Evolutionary conservation across 2,113 vertebrate genomes (phyloP).

Genomic region (Grus americana): DNA sequence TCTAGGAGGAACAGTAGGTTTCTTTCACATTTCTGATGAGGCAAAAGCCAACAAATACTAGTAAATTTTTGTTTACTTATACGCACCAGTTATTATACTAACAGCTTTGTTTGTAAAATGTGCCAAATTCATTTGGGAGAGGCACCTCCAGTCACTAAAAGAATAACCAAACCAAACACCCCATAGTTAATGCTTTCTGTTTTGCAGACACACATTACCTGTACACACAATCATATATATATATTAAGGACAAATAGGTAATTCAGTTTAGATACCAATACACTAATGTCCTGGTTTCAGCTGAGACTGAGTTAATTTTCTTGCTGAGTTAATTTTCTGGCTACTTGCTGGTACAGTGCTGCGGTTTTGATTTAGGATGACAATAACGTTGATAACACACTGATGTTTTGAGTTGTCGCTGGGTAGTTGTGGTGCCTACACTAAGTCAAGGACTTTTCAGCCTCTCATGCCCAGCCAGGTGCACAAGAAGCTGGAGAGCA

Average conservation of each 20-base stretch:
- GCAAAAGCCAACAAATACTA: neutral
- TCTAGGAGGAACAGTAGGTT: neutral
- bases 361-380: too few relatives aligned
- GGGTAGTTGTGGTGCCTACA: too few relatives aligned
- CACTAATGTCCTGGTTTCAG: too few relatives aligned
- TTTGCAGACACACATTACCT: neutral
- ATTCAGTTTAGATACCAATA: neutral
- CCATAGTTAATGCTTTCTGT: neutral
- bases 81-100: neutral
- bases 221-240: neutral
- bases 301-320: too few relatives aligned
- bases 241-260: neutral
- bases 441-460: too few relatives aligned
- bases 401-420: too few relatives aligned
- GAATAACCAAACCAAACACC: accelerated
- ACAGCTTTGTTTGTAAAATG: neutral
- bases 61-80: neutral
- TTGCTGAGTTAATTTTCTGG: too few relatives aligned
- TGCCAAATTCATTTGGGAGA: neutral
- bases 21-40: neutral
- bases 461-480: too few relatives aligned
- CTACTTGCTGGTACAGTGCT: too few relatives aligned
- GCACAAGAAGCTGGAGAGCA: too few relatives aligned
- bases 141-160: neutral
- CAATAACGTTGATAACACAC: too few relatives aligned